Evolutionary conservation across 2,797 vertebrate species (phyloP).

Genomic region (Gallinago solitaria): DNA sequence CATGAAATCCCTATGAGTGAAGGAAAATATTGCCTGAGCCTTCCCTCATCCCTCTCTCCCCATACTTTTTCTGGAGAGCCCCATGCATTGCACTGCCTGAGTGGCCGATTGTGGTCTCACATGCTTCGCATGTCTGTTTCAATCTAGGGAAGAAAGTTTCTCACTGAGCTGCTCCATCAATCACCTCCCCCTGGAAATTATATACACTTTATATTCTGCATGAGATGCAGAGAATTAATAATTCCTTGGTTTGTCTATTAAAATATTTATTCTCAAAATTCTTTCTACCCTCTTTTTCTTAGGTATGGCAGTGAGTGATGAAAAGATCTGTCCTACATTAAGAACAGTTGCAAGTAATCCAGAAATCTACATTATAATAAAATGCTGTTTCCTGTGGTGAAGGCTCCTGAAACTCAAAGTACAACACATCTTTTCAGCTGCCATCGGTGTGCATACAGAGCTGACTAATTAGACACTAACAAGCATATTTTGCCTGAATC

Average conservation of each 20-base stretch:
- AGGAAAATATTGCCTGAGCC: neutral
- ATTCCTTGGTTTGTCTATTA: conserved; percentile 17
- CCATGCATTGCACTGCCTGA: neutral
- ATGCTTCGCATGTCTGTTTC: neutral
- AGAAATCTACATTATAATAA: conserved; percentile 56
- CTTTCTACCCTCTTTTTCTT: neutral
- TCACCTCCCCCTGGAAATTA: neutral
- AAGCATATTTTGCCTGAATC: conserved; percentile 60
- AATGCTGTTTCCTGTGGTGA: conserved; percentile 54
- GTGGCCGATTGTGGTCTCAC: neutral
- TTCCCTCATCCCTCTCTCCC: neutral
- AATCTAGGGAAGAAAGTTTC: neutral
- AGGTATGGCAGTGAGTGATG: neutral
- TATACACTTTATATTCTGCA: neutral
- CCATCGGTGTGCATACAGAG: neutral
- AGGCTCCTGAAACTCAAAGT: conserved; percentile 23
- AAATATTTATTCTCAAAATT: conserved; percentile 48
- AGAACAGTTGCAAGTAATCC: conserved; percentile 24
- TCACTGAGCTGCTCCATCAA: neutral
- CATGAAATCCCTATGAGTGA: neutral
- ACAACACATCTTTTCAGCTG: conserved; percentile 34
- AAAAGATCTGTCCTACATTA: conserved; percentile 9
- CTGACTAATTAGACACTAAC: conserved; percentile 68
- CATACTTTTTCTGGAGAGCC: neutral
- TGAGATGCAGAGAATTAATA: conserved; percentile 27